Base-by-base conservation (phyloP, 2,888 invertebrate species). In the Torymus auratus region DNA sequence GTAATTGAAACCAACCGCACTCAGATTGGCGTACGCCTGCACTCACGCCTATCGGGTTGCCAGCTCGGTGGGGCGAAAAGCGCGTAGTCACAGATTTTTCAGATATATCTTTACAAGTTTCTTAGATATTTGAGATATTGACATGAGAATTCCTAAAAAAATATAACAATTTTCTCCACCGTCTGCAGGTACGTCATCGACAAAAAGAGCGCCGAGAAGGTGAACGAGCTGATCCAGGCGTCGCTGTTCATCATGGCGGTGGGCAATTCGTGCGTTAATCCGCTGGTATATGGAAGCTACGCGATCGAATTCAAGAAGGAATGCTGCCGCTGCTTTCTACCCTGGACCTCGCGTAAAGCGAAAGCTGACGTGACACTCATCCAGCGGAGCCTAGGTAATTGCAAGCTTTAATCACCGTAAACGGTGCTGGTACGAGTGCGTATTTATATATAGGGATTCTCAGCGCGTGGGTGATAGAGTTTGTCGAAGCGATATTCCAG, bases 251-350 rank as follows among this genome's bases (percentile, higher is more conserved):
- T 96, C 88, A 96, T 96, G 93, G 96, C 95, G 0, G 95, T 96
- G 0, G 95, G 95, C 69, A 96, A 96, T 89, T 95, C 95, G 55
- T 96, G 96, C 90, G 94, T 96, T 92, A 95, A 96, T 88, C 96
- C 96, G 0, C 90, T 96, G 64, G 95, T 96, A 15, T 96, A 96
- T 86, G 96, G 96, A 1, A 94, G 94, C 71, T 95, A 94, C 86
- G 93, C 94, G 13, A 91, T 94, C 82, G 93, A 94, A 85, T 92
- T 93, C 75, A 89, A 90, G n/a, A 89, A 90, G 64, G 90, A 91
- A 81, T 91, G 89, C 83, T 87, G 86, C 41, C 86, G 87, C 23
- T 90, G 90, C 78, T 88, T 89, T 53, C 73, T 84, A 14, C 84
- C 85, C 3, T 84, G 84, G 23, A 55, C 64, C 3, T 15, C 77